Base-by-base conservation (phyloP, 1,140 invertebrate genomes). In the Drosophila tani region DNA sequence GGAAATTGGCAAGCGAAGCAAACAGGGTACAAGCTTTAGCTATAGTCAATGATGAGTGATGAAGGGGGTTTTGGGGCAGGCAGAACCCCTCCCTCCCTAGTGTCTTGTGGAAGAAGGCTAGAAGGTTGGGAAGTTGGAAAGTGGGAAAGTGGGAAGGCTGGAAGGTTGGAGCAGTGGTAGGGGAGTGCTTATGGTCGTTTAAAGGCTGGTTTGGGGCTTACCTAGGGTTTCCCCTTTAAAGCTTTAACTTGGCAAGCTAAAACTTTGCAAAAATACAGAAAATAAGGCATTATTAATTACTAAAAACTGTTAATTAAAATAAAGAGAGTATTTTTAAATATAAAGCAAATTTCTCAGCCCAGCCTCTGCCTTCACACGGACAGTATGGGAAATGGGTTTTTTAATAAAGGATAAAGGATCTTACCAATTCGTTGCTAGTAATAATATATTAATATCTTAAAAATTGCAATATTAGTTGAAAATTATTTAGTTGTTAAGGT, bases 1-100 rank as follows among this genome's bases (percentile, higher is more conserved):
- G 83, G 83, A 87, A 86, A 87, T 82, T 86, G 83, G 80, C 84
- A 80, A 86, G 70, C 79, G 75, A 86, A 77, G 78, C 82, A 85
- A 75, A 67, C 82, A 68, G 74, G 63, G 64, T 47, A 65, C 74
- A 66, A 81, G 82, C 78, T 78, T 40, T 56, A 7, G 35, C 19
- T 40, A 40, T 24, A 69, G 60, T 56, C 81, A 71, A 66, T 58
- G 71, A 27, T 55, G 46, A 62, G 29, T 43, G 38, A 45, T 41
- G 64, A 29, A 58, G 15, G 24, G 41, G 38, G 45, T 6, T 12
- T 32, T 32, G 14, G 0, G 19, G 24, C 9, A 9, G n/a, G 35
- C 45, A 29, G 27, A 29, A 6, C 27, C 27, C 24, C 27, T 27
- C 27, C 24, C 27, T 14, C n/a, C 4, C 21, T 32, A n/a, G 49